phyloP scores from a whole-genome alignment of 2,113 vertebrate species.

The Gymnorhina tibicen region DNA sequence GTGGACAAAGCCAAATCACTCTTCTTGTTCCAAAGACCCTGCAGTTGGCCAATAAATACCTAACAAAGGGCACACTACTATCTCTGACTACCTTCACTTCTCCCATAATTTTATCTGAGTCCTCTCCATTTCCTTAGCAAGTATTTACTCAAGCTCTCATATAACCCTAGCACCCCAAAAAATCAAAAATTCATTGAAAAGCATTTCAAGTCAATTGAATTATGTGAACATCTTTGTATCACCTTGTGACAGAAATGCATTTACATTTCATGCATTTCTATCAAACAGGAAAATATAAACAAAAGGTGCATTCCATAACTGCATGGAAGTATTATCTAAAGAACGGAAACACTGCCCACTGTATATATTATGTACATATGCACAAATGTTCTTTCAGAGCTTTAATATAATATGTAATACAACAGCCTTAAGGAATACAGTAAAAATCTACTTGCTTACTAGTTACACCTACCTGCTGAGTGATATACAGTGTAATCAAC shows the following conservation, averaged over 20 bases:
- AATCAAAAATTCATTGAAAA: background rate
- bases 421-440: background rate
- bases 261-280: background rate
- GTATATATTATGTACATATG: background rate
- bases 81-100: background rate
- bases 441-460: background rate
- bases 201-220: background rate
- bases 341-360: background rate
- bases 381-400: background rate
- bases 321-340: background rate
- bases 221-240: background rate
- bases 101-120: background rate
- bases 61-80: background rate
- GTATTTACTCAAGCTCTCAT: background rate
- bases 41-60: background rate
- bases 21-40: background rate
- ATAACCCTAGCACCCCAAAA: background rate
- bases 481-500: background rate
- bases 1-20: background rate
- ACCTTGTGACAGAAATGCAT: background rate
- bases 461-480: background rate
- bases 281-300: background rate
- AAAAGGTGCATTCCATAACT: background rate
- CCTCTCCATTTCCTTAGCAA: accelerated
- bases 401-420: background rate